Base-by-base conservation (phyloP, 2,888 invertebrate species). In the Megastigmus dorsalis region DNA sequence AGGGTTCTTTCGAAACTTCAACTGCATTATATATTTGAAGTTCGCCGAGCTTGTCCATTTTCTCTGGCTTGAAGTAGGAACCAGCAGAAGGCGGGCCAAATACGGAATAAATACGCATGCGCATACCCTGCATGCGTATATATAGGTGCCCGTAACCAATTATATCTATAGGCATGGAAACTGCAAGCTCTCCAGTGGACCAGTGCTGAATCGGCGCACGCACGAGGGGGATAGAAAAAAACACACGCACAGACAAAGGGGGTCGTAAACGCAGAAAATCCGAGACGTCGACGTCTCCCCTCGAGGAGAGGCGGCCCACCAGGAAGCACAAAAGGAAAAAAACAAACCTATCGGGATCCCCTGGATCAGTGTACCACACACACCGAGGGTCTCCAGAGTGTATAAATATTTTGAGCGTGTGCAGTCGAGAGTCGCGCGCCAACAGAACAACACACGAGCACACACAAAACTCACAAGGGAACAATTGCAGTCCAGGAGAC, bases 1-100 rank as follows among this genome's bases (percentile, higher is more conserved):
- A 13, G n/a, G 20, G 26, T 41, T 13, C n/a, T 1, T 30, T 15
- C n/a, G n/a, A 33, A 55, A 55, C 33, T 67, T 67, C 33, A 26
- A 36, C 4, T 43, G 36, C 33, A 3, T n/a, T n/a, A 13, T 38
- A 7, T 7, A 10, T 68, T 60, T 69, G 60, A 69, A 69, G 69
- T 69, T 52, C 23, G 54, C 43, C 43, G 15, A 26, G 18, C 7
- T 38, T 15, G 38, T 10, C 3, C n/a, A 10, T 18, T 33, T 48
- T 26, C 2, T 36, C 10, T 20, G 7, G 38, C 30, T 52, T 69
- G 69, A 69, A 69, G 60, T 69, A 30, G 2, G 59, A n/a, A n/a
- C n/a, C n/a, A 50, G 30, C 59, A 69, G 52, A 69, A 59, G 41
- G 41, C 30, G 20, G 18, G 15, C 36, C 63, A 20, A 30, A 28